Percentiles rank a stretch among this genome's conserved stretches.
Conservation (phyloP, 2,888 invertebrate genomes). For the Cataglyphis livida region DNA sequence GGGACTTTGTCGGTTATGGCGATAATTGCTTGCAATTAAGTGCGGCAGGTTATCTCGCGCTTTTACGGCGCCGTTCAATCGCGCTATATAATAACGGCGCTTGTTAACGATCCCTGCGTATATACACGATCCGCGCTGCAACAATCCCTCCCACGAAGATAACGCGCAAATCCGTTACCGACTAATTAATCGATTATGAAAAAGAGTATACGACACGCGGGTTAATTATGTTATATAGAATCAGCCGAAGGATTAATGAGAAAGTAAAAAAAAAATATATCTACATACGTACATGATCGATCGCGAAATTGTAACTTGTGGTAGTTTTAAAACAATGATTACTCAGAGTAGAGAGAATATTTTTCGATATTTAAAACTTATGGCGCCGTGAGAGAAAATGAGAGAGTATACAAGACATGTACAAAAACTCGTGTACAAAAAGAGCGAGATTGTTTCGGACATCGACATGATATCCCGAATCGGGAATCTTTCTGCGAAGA, state of each 20-base stretch:
- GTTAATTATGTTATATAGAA: constrained; percentile 8
- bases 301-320: not conserved
- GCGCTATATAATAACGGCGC: constrained; percentile 17
- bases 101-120: constrained; percentile 15
- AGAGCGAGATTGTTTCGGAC: not conserved
- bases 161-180: constrained; percentile 13
- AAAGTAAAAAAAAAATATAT: not conserved
- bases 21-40: constrained; percentile 39
- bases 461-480: not conserved
- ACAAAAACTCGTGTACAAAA: not conserved
- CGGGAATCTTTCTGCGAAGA: not conserved
- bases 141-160: not conserved
- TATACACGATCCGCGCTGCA: not conserved
- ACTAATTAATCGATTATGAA: constrained; percentile 22
- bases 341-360: constrained; percentile 23
- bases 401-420: not conserved
- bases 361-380: constrained; percentile 34
- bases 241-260: constrained; percentile 30
- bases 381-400: not conserved
- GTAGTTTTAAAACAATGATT: constrained; percentile 7
- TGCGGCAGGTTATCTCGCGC: constrained; percentile 18
- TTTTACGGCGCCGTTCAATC: constrained; percentile 36
- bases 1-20: constrained; percentile 37
- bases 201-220: not conserved
- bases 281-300: not conserved